Percentiles rank a stretch among this genome's conserved stretches.
Evolutionary conservation across 2,888 invertebrate genomes (phyloP).

Genomic region (Xestia xanthographa): DNA sequence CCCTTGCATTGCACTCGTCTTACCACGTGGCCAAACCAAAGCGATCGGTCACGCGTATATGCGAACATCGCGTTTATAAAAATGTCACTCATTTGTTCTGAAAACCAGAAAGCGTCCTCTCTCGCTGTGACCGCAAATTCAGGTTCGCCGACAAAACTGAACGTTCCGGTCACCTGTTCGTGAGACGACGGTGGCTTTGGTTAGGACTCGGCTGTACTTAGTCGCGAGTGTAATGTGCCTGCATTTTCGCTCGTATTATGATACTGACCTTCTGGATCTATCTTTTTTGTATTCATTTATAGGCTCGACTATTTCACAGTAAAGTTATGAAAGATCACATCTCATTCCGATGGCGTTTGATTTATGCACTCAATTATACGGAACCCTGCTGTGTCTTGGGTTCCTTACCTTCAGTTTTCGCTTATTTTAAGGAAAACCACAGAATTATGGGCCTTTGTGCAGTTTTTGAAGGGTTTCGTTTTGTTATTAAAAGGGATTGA

Average conservation of each 20-base stretch:
- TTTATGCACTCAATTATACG: slow-evolving; percentile 86
- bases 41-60: too few species aligned
- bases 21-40: neutral
- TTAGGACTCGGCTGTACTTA: too few species aligned
- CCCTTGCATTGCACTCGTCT: neutral
- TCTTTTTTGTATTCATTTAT: slow-evolving; percentile 2
- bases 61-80: too few species aligned
- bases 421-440: slow-evolving; percentile 67
- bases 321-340: slow-evolving; percentile 78
- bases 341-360: slow-evolving; percentile 84
- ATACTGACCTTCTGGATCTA: neutral
- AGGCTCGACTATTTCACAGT: slow-evolving; percentile 66
- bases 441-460: slow-evolving; percentile 53
- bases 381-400: slow-evolving; percentile 76
- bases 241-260: neutral
- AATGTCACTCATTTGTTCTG: too few species aligned
- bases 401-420: slow-evolving; percentile 61
- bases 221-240: neutral
- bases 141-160: too few species aligned
- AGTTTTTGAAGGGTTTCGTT: slow-evolving; percentile 49
- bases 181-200: too few species aligned
- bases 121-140: too few species aligned
- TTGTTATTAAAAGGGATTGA: slow-evolving; percentile 43
- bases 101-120: too few species aligned
- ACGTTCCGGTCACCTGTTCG: too few species aligned